These are phyloP conservation scores for Troides oblongomaculatus DNA, from an alignment of 2,888 invertebrate species.

Conservation along the genomic window DNA sequence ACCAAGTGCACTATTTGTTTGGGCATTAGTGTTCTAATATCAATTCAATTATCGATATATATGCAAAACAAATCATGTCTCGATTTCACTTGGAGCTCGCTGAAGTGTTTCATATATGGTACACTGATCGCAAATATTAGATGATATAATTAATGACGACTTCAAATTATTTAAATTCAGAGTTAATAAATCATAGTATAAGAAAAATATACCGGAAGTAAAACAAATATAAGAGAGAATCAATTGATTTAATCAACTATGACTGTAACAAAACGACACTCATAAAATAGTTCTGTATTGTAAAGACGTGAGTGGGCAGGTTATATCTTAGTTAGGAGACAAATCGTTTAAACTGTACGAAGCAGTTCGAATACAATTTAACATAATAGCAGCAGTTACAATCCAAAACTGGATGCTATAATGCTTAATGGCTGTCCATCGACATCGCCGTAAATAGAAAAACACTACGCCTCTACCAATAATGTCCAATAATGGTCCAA, in stretches of 20 bases:
- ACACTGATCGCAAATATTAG: not conserved
- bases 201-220: not conserved
- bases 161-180: too few species aligned
- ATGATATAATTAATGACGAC: too few species aligned
- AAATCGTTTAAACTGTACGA: slow-evolving; percentile 55
- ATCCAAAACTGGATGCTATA: slow-evolving; percentile 62
- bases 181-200: too few species aligned
- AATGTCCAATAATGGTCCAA: slow-evolving; percentile 69
- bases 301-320: slow-evolving; percentile 21
- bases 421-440: slow-evolving; percentile 61
- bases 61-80: slow-evolving; percentile 9
- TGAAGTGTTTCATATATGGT: not conserved
- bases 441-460: slow-evolving; percentile 65
- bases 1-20: slow-evolving; percentile 25
- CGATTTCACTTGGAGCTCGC: slow-evolving; percentile 8
- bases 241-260: slow-evolving; percentile 13
- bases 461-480: slow-evolving; percentile 53
- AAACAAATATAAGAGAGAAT: slow-evolving; percentile 2
- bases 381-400: slow-evolving; percentile 72
- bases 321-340: slow-evolving; percentile 43
- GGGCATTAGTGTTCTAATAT: slow-evolving; percentile 24
- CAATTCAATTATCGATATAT: slow-evolving; percentile 24
- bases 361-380: slow-evolving; percentile 64
- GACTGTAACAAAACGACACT: slow-evolving; percentile 1
- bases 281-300: slow-evolving; percentile 16